Percentiles rank a stretch among this genome's conserved stretches.
Conservation (phyloP, 2,797 vertebrate genomes). For the Antennarius maculatus region DNA sequence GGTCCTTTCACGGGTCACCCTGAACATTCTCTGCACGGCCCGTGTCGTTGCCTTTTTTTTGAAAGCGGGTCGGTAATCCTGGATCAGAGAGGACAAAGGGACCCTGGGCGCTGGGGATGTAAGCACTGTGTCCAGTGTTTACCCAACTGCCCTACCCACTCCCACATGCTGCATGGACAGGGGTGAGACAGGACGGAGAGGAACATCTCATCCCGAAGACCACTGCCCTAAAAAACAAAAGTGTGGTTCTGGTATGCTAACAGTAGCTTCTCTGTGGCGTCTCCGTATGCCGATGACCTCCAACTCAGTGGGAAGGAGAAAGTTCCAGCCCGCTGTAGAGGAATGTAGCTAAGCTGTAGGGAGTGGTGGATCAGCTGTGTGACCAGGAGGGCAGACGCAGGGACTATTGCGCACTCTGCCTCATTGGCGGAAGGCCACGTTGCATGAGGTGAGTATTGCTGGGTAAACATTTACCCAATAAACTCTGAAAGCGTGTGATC, state of each 20-base stretch:
- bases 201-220: slow-evolving; percentile 37
- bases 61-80: slow-evolving; percentile 77
- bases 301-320: slow-evolving; percentile 38
- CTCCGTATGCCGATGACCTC: slow-evolving; percentile 36
- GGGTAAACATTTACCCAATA: slow-evolving; percentile 78
- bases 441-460: slow-evolving; percentile 60
- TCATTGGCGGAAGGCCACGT: slow-evolving; percentile 42
- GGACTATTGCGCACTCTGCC: slow-evolving; percentile 20
- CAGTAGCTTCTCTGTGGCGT: slow-evolving; percentile 33
- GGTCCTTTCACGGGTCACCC: slow-evolving; percentile 46
- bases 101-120: slow-evolving; percentile 68
- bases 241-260: slow-evolving; percentile 4
- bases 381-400: slow-evolving; percentile 36
- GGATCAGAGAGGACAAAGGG: slow-evolving; percentile 79
- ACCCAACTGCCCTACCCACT: slow-evolving; percentile 38
- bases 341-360: slow-evolving; percentile 62
- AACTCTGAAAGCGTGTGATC: slow-evolving; percentile 51
- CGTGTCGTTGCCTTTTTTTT: slow-evolving; percentile 58
- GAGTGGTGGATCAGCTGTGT: slow-evolving; percentile 50
- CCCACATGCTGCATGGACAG: slow-evolving; percentile 25
- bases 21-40: slow-evolving; percentile 63
- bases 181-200: slow-evolving; percentile 33
- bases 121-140: slow-evolving; percentile 62
- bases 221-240: neutral
- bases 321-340: slow-evolving; percentile 34